Base-by-base conservation (phyloP, 2,888 invertebrate genomes). In the Sialis fuliginosa region DNA sequence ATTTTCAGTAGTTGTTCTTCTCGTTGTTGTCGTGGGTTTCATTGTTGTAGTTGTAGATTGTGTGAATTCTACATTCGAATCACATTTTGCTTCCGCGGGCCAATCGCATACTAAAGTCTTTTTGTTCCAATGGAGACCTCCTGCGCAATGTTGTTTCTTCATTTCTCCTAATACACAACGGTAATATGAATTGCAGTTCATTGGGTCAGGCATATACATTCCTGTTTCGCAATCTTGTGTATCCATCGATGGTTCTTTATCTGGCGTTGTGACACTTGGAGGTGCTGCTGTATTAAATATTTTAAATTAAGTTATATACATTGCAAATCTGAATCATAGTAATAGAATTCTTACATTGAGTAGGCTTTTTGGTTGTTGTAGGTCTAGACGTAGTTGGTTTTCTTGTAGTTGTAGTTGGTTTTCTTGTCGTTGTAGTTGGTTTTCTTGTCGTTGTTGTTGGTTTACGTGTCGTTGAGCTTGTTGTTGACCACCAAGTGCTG, bases 121-220 rank as follows among this genome's bases (percentile, higher is more conserved):
- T 22, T 68, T 64, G 54, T 86, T 83, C 87, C 87, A 90, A 60
- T 88, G 86, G 41, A 89, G 62, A 4, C 86, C 86, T 0, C 81
- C 79, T 0, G 87, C 81, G 57, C 89, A 89, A 52, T 74, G 74
- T 54, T 85, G 81, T 52, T 77, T 79, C 33, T 68, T 72, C 58
- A 82, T 65, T 48, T 78, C 75, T 0, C 86, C 86, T 1, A 77
- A 71, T 30, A 84, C 74, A 57, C 90, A 90, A 54, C 84, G 75
- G 54, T 79, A 77, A 60, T 85, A 90, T 0, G 77, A 74, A 48
- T 75, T 79, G 57, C 90, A 90, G 56, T 84, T 81, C 0, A 63
- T 64, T 0, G 75, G 70, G 49, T 85, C 81, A 9, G 48, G 44
- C 6, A 40, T 65, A 56, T 73, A 76, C 35, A 73, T 66, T 6